Percentiles rank a stretch among this genome's conserved stretches.
Evolutionary conservation across 2,888 invertebrate species (phyloP).

Genomic region (Agrochola lota): DNA sequence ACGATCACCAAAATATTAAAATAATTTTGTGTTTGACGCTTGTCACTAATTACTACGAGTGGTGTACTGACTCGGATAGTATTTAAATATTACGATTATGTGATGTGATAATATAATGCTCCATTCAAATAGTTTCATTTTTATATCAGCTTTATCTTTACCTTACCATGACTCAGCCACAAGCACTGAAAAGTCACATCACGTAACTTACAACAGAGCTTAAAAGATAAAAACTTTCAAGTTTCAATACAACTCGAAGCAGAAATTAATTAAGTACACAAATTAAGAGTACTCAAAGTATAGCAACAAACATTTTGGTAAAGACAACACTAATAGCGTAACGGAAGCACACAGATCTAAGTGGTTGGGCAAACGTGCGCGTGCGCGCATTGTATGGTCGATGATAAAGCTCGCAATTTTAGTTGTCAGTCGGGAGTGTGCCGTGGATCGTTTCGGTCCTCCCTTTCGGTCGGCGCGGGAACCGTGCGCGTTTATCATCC

Average conservation of each 20-base stretch:
- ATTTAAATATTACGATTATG: conserved; percentile 13
- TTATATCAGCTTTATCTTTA: conserved; percentile 34
- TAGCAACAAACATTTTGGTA: conserved; percentile 80
- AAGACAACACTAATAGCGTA: conserved; percentile 80
- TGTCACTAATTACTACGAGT: not conserved
- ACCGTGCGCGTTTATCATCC: conserved; percentile 70
- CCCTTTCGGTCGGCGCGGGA: conserved; percentile 68
- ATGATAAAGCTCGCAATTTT: conserved; percentile 88
- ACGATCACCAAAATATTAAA: not conserved
- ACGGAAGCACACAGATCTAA: conserved; percentile 87
- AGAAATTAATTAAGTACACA: conserved; percentile 63
- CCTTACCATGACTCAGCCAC: conserved; percentile 44
- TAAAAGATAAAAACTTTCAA: conserved; percentile 11
- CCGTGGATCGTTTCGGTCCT: conserved; percentile 79
- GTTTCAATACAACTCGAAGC: conserved; percentile 26
- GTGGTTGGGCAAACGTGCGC: conserved; percentile 83
- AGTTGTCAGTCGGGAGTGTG: conserved; percentile 84
- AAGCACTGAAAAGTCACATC: conserved; percentile 21
- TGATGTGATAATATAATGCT: conserved; percentile 13
- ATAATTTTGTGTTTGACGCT: not conserved
- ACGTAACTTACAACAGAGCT: conserved; percentile 5
- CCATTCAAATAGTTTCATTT: conserved; percentile 18
- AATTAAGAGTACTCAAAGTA: conserved; percentile 65
- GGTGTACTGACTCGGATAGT: not conserved
- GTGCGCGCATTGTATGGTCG: conserved; percentile 75